These are phyloP conservation scores for Drosophila mulleri DNA, from an alignment of 2,888 invertebrate species.

Conservation along the genomic window DNA sequence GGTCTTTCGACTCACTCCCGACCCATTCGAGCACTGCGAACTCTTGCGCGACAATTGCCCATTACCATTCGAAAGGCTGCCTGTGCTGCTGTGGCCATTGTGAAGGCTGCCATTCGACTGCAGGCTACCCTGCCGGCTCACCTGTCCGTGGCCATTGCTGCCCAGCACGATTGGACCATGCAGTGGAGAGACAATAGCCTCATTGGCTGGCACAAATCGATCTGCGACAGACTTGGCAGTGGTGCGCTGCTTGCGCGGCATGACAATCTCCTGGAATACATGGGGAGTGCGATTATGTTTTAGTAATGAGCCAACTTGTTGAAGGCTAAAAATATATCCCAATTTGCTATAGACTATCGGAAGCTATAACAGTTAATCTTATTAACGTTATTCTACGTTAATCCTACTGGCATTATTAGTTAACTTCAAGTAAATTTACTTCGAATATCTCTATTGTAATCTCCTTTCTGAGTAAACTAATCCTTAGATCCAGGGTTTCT, in stretches of 20 bases:
- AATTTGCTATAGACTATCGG: background rate
- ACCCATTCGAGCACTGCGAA: constrained; percentile 78
- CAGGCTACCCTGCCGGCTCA: constrained; percentile 68
- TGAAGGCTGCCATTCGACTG: constrained; percentile 74
- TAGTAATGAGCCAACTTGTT: background rate
- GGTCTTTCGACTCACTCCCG: constrained; percentile 59
- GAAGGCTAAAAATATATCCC: background rate
- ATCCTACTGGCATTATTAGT: background rate
- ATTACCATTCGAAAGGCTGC: constrained; percentile 69
- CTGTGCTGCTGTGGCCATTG: constrained; percentile 65
- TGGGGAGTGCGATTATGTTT: no score
- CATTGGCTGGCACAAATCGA: constrained; percentile 82
- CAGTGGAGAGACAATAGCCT: constrained; percentile 82
- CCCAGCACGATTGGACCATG: constrained; percentile 63
- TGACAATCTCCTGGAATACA: constrained; percentile 89
- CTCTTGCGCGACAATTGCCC: constrained; percentile 78
- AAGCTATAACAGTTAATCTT: background rate
- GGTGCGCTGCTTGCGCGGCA: constrained; percentile 92
- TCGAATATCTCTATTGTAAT: background rate
- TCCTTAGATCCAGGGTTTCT: background rate
- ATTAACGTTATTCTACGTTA: no score
- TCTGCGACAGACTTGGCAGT: constrained; percentile 86
- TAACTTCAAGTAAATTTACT: background rate
- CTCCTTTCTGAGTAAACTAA: background rate
- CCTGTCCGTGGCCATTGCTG: constrained; percentile 64